Evolutionary conservation across 2,113 vertebrate genomes (phyloP).

Genomic region (Rhagologus leucostigma): DNA sequence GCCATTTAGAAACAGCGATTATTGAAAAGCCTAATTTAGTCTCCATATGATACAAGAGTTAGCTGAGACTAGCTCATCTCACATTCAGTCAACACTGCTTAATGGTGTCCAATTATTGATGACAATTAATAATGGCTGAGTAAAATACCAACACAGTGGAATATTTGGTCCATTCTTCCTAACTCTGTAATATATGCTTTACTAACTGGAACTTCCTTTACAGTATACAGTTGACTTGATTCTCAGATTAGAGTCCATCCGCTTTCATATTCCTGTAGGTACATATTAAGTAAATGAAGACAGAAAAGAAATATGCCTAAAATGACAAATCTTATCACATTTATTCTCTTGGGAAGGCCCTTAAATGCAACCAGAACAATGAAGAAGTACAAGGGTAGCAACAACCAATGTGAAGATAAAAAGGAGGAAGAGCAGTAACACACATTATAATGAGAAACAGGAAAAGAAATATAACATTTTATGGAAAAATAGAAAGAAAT

Average conservation of each 20-base stretch:
- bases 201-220: background rate
- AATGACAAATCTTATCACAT: background rate
- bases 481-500: background rate
- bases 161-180: background rate
- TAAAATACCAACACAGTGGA: background rate
- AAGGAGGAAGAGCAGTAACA: background rate
- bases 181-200: background rate
- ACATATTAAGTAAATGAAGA: background rate
- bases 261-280: background rate
- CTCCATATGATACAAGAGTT: constrained; percentile 44
- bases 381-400: background rate
- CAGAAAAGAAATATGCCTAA: background rate
- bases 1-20: constrained; percentile 59
- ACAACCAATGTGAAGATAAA: background rate
- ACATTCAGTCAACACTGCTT: constrained; percentile 31
- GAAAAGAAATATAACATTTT: background rate
- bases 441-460: background rate
- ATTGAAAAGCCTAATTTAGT: constrained; percentile 68
- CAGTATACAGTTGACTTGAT: background rate
- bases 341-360: background rate
- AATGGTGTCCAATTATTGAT: constrained; percentile 35
- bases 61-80: constrained; percentile 38
- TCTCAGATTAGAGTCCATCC: background rate
- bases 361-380: background rate
- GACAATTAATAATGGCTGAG: constrained; percentile 18